Base-by-base conservation (phyloP, 2,888 invertebrate species). In the Theodoxus fluviatilis region DNA sequence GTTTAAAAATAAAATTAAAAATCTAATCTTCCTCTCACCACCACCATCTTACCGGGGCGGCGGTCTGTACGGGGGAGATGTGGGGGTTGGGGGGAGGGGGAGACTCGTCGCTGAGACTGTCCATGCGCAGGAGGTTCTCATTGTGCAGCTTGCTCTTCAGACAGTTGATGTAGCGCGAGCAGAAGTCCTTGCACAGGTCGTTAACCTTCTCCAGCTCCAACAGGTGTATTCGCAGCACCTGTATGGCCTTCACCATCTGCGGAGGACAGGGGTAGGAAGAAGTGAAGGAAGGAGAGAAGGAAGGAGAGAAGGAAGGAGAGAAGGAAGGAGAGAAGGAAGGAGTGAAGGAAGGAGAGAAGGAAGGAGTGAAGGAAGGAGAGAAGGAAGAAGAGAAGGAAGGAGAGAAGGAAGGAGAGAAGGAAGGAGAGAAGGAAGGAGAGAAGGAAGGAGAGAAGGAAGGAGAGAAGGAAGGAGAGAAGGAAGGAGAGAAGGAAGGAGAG, bases 111-210 rank as follows among this genome's bases (percentile, higher is more conserved):
- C 76, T 75, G 59, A 77, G 77, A 28, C 77, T 79, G 40, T 83
- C 83, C 22, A 81, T 79, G 25, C 83, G 79, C 35, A 87, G 77
- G 22, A 87, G 75, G 52, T 85, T 83, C 63, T 86, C 86, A 75
- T 84, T 85, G 68, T 87, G 86, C 15, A 87, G 77, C 75, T 87
- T 87, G 92, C 75, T 94, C 86, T 95, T 95, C 78, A 96, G 89
- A 85, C 95, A 95, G 63, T 94, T 93, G 52, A 89, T 96, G 89
- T 96, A 96, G 68, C 96, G 91, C 76, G 93, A 94, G 89, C 96
- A 96, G 89, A 96, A 96, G 89, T 96, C 96, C 81, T 95, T 93
- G 88, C 96, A 96, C 81, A 96, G 86, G 87, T 96, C 96, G 88
- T 95, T 95, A 22, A 96, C 96, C 88, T 96, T 96, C 88, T 96